phyloP scores from a whole-genome alignment of 2,113 vertebrate species.

The Pseudorhombus dupliciocellatus region DNA sequence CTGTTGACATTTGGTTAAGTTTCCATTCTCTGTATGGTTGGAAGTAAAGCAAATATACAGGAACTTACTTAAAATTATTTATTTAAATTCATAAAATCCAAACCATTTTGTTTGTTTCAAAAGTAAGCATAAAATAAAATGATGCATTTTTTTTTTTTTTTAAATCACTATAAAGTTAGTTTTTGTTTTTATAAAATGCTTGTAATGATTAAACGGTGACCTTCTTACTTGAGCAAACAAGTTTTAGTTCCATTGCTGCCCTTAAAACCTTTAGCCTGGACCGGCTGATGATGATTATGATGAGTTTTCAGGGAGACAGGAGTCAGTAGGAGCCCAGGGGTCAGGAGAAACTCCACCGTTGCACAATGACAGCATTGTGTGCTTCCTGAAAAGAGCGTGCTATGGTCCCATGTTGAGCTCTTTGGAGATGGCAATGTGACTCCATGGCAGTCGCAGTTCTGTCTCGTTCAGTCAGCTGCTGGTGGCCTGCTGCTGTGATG shows the following conservation, averaged over 20 bases:
- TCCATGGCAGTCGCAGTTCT: conserved; percentile 44
- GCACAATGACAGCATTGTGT: conserved; percentile 65
- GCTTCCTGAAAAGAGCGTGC: conserved; percentile 45
- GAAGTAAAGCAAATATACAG: no score
- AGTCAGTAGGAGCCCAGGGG: conserved; percentile 26
- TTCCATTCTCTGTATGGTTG: no score
- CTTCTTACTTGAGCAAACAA: no score
- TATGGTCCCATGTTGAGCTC: conserved; percentile 45
- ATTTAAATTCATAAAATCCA: no score
- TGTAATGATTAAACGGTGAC: no score
- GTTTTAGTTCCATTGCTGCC: not conserved
- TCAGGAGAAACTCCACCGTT: conserved; percentile 39
- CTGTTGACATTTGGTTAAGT: no score
- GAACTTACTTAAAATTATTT: no score
- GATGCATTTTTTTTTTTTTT: no score
- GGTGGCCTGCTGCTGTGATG: conserved; percentile 46
- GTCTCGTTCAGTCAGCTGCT: conserved; percentile 43
- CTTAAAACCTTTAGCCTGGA: conserved; percentile 13
- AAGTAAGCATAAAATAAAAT: no score
- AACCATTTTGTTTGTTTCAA: no score
- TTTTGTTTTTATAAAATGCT: no score
- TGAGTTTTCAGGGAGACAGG: conserved; percentile 14
- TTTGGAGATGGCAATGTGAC: conserved; percentile 54
- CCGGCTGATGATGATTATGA: not conserved
- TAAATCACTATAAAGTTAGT: no score